phyloP scores from a whole-genome alignment of 2,888 invertebrate species.

The Temnothorax rugatulus region DNA sequence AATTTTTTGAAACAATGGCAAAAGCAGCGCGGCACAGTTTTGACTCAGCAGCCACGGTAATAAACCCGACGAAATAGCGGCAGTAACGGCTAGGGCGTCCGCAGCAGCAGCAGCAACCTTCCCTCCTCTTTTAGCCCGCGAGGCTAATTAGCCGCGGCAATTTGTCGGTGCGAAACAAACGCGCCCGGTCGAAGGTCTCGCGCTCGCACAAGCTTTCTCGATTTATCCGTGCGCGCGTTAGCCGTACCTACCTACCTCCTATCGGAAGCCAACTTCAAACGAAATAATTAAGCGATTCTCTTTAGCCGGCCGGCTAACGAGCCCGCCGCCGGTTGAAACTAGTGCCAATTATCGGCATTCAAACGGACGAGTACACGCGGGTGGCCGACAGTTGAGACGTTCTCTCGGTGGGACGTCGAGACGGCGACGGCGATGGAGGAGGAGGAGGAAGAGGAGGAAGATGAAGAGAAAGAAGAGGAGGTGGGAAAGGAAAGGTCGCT shows the following conservation, averaged over 20 bases:
- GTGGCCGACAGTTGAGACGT: constrained; percentile 59
- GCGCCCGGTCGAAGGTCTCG: constrained; percentile 72
- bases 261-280: constrained; percentile 83
- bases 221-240: constrained; percentile 72
- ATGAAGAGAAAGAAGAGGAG: background rate
- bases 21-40: constrained; percentile 39
- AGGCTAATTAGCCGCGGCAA: constrained; percentile 84
- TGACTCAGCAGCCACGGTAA: constrained; percentile 11
- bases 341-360: constrained; percentile 85
- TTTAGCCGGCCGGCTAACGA: constrained; percentile 82
- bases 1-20: constrained; percentile 18
- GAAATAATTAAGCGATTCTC: constrained; percentile 85
- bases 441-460: constrained; percentile 8
- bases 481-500: background rate
- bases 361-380: constrained; percentile 75
- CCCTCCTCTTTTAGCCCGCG: constrained; percentile 77
- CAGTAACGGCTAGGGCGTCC: constrained; percentile 26
- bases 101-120: constrained; percentile 20
- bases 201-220: constrained; percentile 72
- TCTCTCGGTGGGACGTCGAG: constrained; percentile 59
- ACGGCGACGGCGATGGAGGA: constrained; percentile 25
- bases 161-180: constrained; percentile 85
- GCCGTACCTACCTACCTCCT: constrained; percentile 71
- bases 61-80: constrained; percentile 17
- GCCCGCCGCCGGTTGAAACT: constrained; percentile 80